A percentile compares a stretch with the other conserved stretches of the same genome.
Conservation (phyloP, 2,113 vertebrate genomes). For the Anser cygnoides region DNA sequence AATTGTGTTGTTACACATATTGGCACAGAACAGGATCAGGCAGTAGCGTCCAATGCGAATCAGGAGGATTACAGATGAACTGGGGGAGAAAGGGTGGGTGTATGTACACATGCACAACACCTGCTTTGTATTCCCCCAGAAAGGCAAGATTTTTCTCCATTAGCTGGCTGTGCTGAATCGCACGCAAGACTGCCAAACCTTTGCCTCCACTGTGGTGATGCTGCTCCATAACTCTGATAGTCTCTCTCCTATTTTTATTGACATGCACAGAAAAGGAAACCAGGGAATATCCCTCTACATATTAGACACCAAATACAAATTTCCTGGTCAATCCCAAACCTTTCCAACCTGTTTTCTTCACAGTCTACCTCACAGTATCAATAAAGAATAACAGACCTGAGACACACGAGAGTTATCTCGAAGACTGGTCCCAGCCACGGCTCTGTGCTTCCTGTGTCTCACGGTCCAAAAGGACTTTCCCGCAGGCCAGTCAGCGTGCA, state of each 20-base stretch:
- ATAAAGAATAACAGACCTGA: not conserved
- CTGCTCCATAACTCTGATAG: not conserved
- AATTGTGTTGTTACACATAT: not conserved
- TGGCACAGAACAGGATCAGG: not conserved
- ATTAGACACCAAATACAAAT: not conserved
- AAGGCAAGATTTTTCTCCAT: not conserved
- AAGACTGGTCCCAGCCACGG: not conserved
- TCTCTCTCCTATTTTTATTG: not conserved
- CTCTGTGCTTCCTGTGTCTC: not conserved
- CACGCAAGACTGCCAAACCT: not conserved
- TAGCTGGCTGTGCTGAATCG: not conserved
- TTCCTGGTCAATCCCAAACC: not conserved
- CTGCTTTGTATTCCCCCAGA: not conserved
- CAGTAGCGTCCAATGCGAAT: not conserved
- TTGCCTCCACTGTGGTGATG: not conserved
- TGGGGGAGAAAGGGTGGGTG: slow-evolving; percentile 29
- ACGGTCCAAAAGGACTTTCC: rapidly evolving
- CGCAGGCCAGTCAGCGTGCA: rapidly evolving
- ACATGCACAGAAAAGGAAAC: not conserved
- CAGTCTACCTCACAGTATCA: no score
- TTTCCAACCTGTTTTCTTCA: not conserved
- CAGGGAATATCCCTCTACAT: not conserved
- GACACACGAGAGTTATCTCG: rapidly evolving
- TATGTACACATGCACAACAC: not conserved
- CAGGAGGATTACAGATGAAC: not conserved